Evolutionary conservation across 2,113 vertebrate genomes (phyloP).

Genomic region (Bos javanicus): DNA sequence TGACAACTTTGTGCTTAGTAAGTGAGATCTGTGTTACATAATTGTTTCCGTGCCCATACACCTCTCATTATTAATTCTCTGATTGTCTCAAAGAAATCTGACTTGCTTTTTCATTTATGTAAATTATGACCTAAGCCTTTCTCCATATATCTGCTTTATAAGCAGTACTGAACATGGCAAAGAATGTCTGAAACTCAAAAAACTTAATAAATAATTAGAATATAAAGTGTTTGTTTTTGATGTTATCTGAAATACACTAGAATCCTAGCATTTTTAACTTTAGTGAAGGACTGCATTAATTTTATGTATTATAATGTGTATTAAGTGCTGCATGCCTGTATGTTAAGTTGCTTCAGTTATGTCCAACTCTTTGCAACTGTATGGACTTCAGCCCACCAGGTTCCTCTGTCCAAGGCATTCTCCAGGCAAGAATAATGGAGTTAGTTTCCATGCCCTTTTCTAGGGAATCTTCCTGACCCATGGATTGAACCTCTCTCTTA

Average conservation of each 20-base stretch:
- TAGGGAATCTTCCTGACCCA: neutral
- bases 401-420: neutral
- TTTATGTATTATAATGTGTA: conserved; percentile 11
- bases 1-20: neutral
- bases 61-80: neutral
- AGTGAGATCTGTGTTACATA: neutral
- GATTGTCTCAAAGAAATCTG: neutral
- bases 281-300: neutral
- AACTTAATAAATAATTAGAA: conserved; percentile 14
- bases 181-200: neutral
- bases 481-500: neutral
- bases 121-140: neutral
- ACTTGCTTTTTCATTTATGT: neutral
- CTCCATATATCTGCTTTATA: neutral
- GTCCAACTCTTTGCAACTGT: neutral
- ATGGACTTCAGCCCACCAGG: neutral
- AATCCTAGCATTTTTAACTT: neutral
- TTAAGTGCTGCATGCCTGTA: conserved; percentile 1
- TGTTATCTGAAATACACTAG: neutral
- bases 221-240: neutral
- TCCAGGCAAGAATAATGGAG: neutral
- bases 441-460: neutral
- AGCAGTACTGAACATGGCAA: neutral
- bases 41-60: neutral
- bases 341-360: neutral